Conservation (phyloP, 2,888 invertebrate species). For the Tupiocoris notatus region DNA sequence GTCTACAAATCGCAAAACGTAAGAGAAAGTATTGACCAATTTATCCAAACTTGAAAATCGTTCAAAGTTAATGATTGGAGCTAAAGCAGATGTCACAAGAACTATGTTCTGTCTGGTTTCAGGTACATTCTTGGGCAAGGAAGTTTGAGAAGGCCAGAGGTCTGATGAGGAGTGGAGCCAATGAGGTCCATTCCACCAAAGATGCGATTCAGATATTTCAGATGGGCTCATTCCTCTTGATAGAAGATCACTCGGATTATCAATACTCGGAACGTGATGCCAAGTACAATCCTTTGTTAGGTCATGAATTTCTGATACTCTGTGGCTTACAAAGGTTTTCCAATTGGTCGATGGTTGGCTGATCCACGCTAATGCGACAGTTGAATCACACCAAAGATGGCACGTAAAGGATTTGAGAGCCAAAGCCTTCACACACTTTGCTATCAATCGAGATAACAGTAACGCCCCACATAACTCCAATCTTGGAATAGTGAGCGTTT, state of each 20-base stretch:
- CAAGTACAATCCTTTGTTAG: neutral
- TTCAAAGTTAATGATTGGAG: neutral
- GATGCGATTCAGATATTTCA: neutral
- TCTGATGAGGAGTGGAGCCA: neutral
- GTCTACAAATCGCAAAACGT: neutral
- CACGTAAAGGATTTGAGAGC: neutral
- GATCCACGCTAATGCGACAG: neutral
- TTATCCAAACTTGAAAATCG: neutral
- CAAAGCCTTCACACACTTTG: neutral
- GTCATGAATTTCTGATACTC: constrained; percentile 21
- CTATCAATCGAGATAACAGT: neutral
- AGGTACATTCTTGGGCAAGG: too few species aligned
- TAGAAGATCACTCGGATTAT: constrained; percentile 19
- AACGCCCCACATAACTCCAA: constrained; percentile 29
- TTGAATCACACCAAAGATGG: neutral
- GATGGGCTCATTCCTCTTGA: neutral
- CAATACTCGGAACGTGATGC: constrained; percentile 3
- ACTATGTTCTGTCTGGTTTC: neutral
- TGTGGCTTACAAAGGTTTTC: constrained; percentile 29
- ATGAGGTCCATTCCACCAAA: constrained; percentile 34
- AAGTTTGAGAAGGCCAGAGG: constrained; percentile 25
- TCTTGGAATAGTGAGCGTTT: constrained; percentile 3
- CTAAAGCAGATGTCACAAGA: neutral
- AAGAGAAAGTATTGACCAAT: neutral
- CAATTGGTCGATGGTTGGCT: neutral